These are phyloP conservation scores for Apis mellifera DNA, from an alignment of 1,140 invertebrate genomes.

Conservation along the genomic window Amel_HAv3.1 CM009939.2:10724001-10724500, in stretches of 20 bases:
- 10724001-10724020: constrained; percentile 74
- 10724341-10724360: background rate
- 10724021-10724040: constrained; percentile 81
- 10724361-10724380: constrained; percentile 8
- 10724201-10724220: background rate
- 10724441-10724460: background rate
- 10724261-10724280: background rate
- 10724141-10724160: background rate
- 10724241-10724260: background rate
- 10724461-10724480: background rate
- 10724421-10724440: constrained; percentile 16
- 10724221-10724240: background rate
- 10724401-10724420: background rate
- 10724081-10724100: constrained; percentile 38
- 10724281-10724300: background rate
- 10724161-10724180: constrained; percentile 32
- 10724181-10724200: constrained; percentile 1
- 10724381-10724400: constrained; percentile 32
- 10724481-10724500: background rate
- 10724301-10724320: background rate
- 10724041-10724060: constrained; percentile 70
- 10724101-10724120: constrained; percentile 49
- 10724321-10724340: background rate
- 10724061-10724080: constrained; percentile 4
- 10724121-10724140: constrained; percentile 27